These are phyloP conservation scores for Otolemur crassicaudatus DNA, from an alignment of 2,797 vertebrate species.

Conservation along the genomic window DNA sequence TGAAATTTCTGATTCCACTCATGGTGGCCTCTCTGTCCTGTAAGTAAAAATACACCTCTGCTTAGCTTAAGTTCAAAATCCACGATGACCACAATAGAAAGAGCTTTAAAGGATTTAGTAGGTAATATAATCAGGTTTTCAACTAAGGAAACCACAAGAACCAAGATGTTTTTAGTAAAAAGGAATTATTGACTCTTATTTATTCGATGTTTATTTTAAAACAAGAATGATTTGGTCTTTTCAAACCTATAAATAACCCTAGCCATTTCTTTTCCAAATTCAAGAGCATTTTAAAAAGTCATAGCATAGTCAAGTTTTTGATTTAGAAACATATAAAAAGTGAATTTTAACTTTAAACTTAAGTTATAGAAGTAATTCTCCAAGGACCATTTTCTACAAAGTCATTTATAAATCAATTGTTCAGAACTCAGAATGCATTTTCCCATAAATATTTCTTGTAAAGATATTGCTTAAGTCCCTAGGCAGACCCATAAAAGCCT, in stretches of 20 bases:
- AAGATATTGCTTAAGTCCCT: conserved; percentile 1
- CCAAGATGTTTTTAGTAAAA: conserved; percentile 27
- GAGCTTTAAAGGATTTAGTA: not conserved
- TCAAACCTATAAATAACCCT: conserved; percentile 44
- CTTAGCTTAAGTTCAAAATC: conserved; percentile 37
- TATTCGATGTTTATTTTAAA: conserved; percentile 52
- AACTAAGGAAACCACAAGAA: not conserved
- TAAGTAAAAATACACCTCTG: conserved; percentile 48
- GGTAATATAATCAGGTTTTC: conserved; percentile 51
- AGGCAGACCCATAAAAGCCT: conserved; percentile 49
- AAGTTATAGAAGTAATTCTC: conserved; percentile 51
- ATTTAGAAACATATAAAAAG: conserved; percentile 61
- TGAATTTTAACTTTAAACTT: conserved; percentile 67
- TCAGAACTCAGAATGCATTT: conserved; percentile 65
- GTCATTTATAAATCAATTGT: conserved; percentile 57
- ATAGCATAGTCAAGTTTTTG: conserved; percentile 37
- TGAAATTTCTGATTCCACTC: conserved; percentile 40
- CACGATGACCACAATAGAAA: conserved; percentile 1
- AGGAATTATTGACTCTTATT: conserved; percentile 15
- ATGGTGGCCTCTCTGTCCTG: not conserved
- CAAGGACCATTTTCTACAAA: conserved; percentile 55
- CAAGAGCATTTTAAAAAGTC: conserved; percentile 30
- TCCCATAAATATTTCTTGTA: conserved; percentile 55
- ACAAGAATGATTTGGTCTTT: conserved; percentile 41
- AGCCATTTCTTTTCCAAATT: conserved; percentile 56